These are phyloP conservation scores for Halictus rubicundus DNA, from an alignment of 1,140 invertebrate genomes.

Conservation along the genomic window DNA sequence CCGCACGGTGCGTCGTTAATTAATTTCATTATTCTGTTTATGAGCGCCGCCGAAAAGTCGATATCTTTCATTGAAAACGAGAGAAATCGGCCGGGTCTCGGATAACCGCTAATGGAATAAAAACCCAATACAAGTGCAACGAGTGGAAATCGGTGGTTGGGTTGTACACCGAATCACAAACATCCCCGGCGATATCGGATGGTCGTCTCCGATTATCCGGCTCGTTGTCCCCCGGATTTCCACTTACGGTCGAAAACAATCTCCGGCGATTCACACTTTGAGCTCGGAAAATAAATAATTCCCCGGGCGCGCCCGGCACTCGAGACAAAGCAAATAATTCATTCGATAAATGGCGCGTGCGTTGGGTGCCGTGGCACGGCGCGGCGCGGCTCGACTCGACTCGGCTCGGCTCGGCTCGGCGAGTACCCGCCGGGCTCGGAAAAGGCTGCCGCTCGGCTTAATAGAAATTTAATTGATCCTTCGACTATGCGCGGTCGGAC, in stretches of 20 bases:
- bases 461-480: constrained; percentile 80
- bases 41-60: too few species aligned
- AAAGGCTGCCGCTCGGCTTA: constrained; percentile 72
- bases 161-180: too few species aligned
- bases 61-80: too few species aligned
- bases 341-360: constrained; percentile 68
- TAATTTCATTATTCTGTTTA: too few species aligned
- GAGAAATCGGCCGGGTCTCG: too few species aligned
- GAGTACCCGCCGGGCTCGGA: constrained; percentile 49
- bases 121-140: too few species aligned
- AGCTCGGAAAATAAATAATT: constrained; percentile 55
- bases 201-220: too few species aligned
- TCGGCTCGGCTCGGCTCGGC: constrained; percentile 36
- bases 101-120: too few species aligned
- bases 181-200: too few species aligned
- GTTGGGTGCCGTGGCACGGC: constrained; percentile 18
- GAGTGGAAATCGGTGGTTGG: too few species aligned
- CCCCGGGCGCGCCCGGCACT: constrained; percentile 11
- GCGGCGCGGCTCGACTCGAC: constrained; percentile 24
- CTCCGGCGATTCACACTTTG: constrained; percentile 18
- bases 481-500: constrained; percentile 74
- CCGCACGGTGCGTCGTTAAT: too few species aligned
- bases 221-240: not conserved
- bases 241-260: constrained; percentile 32
- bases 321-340: constrained; percentile 65